These are phyloP conservation scores for Melipona bicolor DNA, from an alignment of 2,888 invertebrate genomes.

Conservation along the genomic window DNA sequence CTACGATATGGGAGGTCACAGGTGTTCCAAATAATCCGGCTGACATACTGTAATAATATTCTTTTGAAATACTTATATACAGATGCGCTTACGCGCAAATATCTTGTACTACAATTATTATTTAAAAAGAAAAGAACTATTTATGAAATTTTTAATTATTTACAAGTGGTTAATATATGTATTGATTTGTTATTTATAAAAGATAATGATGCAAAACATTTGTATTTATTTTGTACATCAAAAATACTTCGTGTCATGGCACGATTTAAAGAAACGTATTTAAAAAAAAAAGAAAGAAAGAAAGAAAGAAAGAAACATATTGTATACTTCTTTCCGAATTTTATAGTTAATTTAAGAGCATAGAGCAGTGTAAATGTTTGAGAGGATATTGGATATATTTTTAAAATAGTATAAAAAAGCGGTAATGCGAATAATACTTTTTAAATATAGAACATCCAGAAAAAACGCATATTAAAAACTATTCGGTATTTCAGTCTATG, in stretches of 20 bases:
- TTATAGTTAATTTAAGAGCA: constrained; percentile 10
- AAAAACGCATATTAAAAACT: constrained; percentile 34
- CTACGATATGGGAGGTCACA: constrained; percentile 91
- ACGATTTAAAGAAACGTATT: constrained; percentile 42
- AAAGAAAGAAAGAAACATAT: neutral
- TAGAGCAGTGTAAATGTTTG: constrained; percentile 39
- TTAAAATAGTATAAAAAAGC: constrained; percentile 24
- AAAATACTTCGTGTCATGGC: constrained; percentile 56
- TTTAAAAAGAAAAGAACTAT: constrained; percentile 28
- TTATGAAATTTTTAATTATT: constrained; percentile 42
- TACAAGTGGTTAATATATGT: constrained; percentile 57
- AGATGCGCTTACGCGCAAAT: constrained; percentile 14
- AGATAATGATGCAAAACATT: constrained; percentile 47
- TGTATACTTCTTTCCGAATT: constrained; percentile 29
- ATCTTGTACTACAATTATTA: constrained; percentile 28
- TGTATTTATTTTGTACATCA: constrained; percentile 57
- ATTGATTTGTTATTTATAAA: constrained; percentile 72
- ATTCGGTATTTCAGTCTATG: constrained; percentile 46
- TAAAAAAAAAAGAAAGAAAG: constrained; percentile 19
- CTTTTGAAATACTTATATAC: constrained; percentile 34
- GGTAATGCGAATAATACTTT: constrained; percentile 15
- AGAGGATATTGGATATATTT: constrained; percentile 8
- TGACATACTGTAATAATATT: constrained; percentile 85
- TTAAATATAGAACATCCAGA: constrained; percentile 32
- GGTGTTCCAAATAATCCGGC: constrained; percentile 87